These are phyloP conservation scores for Anarrhichthys ocellatus DNA, from an alignment of 2,113 vertebrate species.

Conservation along the genomic window DNA sequence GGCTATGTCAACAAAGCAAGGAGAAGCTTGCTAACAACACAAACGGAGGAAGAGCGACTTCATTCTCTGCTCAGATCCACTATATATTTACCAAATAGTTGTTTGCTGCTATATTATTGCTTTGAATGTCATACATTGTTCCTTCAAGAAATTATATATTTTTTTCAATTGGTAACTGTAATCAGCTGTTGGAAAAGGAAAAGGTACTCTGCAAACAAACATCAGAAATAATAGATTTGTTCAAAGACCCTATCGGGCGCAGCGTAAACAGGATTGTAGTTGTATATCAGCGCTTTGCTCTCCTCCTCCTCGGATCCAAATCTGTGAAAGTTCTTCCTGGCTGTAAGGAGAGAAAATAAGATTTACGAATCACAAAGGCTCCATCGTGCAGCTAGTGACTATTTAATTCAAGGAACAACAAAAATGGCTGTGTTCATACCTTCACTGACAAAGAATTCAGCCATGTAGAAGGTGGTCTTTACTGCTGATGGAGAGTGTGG, in stretches of 20 bases:
- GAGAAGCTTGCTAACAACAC: no score
- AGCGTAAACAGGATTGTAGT: constrained; percentile 73
- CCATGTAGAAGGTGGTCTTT: constrained; percentile 86
- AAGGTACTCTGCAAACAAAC: neutral
- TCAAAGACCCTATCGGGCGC: constrained; percentile 41
- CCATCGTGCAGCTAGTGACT: neutral
- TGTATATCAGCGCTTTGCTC: constrained; percentile 79
- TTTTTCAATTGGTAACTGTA: no score
- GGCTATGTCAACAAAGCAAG: no score
- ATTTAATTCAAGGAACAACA: rapidly evolving
- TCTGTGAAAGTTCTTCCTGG: constrained; percentile 80
- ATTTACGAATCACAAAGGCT: neutral
- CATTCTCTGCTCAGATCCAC: no score
- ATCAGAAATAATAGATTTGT: constrained; percentile 76
- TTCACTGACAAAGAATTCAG: constrained; percentile 93
- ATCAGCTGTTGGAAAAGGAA: neutral
- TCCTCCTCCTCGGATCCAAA: constrained; percentile 75
- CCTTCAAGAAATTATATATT: no score
- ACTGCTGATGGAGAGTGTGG: constrained; percentile 86
- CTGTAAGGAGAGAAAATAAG: constrained; percentile 61
- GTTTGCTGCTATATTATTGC: no score
- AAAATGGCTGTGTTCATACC: constrained; percentile 78
- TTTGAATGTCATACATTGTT: no score
- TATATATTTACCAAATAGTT: no score
- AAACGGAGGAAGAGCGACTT: no score